Conservation (phyloP, 2,797 vertebrate species). For the Danio tinwini region DNA sequence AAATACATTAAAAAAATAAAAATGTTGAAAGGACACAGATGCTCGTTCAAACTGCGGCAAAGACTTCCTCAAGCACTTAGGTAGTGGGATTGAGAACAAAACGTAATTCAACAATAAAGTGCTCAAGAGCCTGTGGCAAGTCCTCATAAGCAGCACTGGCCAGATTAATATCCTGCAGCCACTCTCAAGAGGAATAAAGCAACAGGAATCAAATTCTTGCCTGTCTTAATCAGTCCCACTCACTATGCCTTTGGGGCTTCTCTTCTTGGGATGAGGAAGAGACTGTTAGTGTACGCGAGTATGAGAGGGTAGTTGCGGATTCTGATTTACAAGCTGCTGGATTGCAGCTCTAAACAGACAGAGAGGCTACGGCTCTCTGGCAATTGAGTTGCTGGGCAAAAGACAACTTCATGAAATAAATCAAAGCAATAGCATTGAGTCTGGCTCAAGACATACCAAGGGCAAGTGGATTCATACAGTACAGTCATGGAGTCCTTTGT, state of each 20-base stretch:
- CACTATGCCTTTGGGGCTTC: slow-evolving; percentile 36
- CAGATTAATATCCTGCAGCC: slow-evolving; percentile 50
- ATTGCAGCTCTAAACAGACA: slow-evolving; percentile 53
- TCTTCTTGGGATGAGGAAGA: slow-evolving; percentile 16
- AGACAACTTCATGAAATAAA: slow-evolving; percentile 72
- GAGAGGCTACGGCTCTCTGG: slow-evolving; percentile 57
- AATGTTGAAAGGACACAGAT: background rate
- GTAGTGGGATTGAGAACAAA: slow-evolving; percentile 24
- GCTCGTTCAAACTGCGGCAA: slow-evolving; percentile 5
- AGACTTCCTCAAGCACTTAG: slow-evolving; percentile 26
- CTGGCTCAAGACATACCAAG: slow-evolving; percentile 66
- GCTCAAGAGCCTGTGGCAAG: slow-evolving; percentile 33
- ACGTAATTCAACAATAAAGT: slow-evolving; percentile 11
- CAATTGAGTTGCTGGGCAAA: slow-evolving; percentile 67
- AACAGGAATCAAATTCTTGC: slow-evolving; percentile 48
- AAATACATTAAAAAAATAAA: background rate
- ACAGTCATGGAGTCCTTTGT: background rate
- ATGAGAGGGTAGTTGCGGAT: slow-evolving; percentile 34
- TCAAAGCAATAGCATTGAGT: slow-evolving; percentile 68
- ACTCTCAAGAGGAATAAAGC: slow-evolving; percentile 43
- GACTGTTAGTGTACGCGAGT: slow-evolving; percentile 41
- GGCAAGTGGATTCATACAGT: slow-evolving; percentile 44
- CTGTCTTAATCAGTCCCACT: slow-evolving; percentile 46
- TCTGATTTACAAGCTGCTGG: slow-evolving; percentile 63
- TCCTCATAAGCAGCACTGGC: slow-evolving; percentile 25